Percentiles rank a stretch among this genome's conserved stretches.
These are phyloP conservation scores for Hyposoter didymator DNA, from an alignment of 2,888 invertebrate species.

Conservation along the genomic window DNA sequence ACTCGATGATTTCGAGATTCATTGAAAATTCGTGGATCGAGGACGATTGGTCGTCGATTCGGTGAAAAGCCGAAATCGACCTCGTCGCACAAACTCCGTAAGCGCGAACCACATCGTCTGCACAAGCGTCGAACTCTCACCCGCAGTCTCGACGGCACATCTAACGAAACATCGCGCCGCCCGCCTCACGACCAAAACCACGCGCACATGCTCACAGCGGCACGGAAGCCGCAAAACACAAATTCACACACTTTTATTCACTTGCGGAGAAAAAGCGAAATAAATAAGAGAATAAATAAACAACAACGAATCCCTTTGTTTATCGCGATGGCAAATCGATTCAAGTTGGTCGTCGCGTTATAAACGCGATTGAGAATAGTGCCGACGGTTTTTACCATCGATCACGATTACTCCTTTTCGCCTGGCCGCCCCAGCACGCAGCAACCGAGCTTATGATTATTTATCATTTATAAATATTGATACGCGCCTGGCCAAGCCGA, in stretches of 20 bases:
- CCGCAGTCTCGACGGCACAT: slow-evolving; percentile 49
- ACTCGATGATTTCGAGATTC: neutral
- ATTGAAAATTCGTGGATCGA: slow-evolving; percentile 11
- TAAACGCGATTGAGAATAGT: slow-evolving; percentile 20
- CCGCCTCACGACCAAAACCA: slow-evolving; percentile 1
- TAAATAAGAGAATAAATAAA: neutral
- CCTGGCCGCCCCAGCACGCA: slow-evolving; percentile 57
- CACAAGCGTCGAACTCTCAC: slow-evolving; percentile 76
- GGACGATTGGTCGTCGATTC: slow-evolving; percentile 65
- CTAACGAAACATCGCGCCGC: neutral
- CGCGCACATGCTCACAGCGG: slow-evolving; percentile 3
- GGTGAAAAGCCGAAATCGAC: slow-evolving; percentile 73
- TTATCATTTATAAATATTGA: slow-evolving; percentile 62
- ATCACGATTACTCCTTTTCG: slow-evolving; percentile 45
- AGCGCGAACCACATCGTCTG: slow-evolving; percentile 66
- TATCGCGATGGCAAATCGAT: slow-evolving; percentile 24
- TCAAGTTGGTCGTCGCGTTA: neutral
- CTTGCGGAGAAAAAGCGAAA: neutral
- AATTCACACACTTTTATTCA: neutral
- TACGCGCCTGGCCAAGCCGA: slow-evolving; percentile 8
- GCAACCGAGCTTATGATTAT: slow-evolving; percentile 22
- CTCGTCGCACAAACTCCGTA: slow-evolving; percentile 61
- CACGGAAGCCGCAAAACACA: slow-evolving; percentile 8
- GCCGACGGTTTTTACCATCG: slow-evolving; percentile 10
- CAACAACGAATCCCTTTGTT: slow-evolving; percentile 34